A percentile compares a stretch with the other conserved stretches of the same genome.
Evolutionary conservation across 2,888 invertebrate genomes (phyloP).

Genomic region (Plusia festucae): DNA sequence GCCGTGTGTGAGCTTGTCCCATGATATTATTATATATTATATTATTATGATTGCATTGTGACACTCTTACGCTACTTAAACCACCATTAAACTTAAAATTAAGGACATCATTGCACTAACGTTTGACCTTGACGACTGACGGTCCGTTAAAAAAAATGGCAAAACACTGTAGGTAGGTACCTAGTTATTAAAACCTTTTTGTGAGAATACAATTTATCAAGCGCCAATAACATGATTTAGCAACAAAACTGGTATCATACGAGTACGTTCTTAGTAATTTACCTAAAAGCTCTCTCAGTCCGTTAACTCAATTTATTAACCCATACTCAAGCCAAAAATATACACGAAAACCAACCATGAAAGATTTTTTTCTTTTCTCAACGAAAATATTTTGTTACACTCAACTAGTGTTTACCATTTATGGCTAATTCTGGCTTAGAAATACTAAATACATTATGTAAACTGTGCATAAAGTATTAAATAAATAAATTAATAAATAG

Average conservation of each 20-base stretch:
- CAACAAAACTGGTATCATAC: neutral
- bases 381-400: neutral
- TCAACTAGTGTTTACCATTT: too few species aligned
- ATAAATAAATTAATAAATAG: too few species aligned
- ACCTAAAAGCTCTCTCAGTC: neutral
- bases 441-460: too few species aligned
- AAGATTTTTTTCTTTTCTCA: slow-evolving; percentile 2
- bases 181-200: slow-evolving; percentile 4
- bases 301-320: slow-evolving; percentile 13
- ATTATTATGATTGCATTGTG: too few species aligned
- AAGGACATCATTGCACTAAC: too few species aligned
- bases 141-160: neutral
- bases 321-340: slow-evolving; percentile 14
- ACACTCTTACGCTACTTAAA: too few species aligned
- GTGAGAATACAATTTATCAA: neutral
- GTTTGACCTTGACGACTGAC: too few species aligned
- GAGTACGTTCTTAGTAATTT: neutral
- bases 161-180: neutral
- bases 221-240: slow-evolving; percentile 2
- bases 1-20: too few species aligned
- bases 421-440: too few species aligned
- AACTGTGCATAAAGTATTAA: too few species aligned
- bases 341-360: slow-evolving; percentile 11
- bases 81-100: too few species aligned
- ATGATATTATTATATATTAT: too few species aligned